A percentile compares a stretch with the other conserved stretches of the same genome.
Evolutionary conservation across 2,888 invertebrate genomes (phyloP).

Genomic region (Leptopterna dolabrata): DNA sequence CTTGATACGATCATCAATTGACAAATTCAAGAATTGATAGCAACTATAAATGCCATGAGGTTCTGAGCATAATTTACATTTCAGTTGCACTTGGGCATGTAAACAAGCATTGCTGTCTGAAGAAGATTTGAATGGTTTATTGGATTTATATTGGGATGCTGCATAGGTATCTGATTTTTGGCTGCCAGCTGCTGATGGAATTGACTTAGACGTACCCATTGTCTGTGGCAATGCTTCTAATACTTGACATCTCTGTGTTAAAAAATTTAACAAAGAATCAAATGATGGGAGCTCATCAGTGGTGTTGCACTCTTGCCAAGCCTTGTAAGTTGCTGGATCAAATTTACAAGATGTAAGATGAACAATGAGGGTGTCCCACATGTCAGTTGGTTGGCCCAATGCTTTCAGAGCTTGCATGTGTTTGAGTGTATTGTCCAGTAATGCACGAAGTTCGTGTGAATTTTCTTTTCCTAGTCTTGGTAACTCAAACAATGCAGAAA

Average conservation of each 20-base stretch:
- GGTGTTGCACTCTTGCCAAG: not conserved
- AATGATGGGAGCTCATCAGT: conserved; percentile 12
- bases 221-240: not conserved
- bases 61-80: not conserved
- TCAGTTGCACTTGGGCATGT: too few relatives aligned
- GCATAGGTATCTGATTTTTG: too few relatives aligned
- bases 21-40: not conserved
- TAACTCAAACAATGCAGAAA: too few relatives aligned
- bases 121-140: not conserved
- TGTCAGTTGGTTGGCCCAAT: conserved; percentile 35
- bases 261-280: too few relatives aligned
- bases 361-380: conserved; percentile 43
- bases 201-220: not conserved
- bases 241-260: too few relatives aligned
- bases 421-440: too few relatives aligned
- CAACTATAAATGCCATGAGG: not conserved
- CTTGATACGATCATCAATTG: not conserved
- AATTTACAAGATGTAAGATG: conserved; percentile 15
- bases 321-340: not conserved
- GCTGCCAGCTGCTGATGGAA: not conserved
- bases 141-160: not conserved
- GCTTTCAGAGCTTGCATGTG: conserved; percentile 35
- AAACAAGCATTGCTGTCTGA: too few relatives aligned
- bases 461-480: too few relatives aligned
- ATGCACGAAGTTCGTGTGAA: too few relatives aligned